Conservation (phyloP, 2,797 vertebrate genomes). For the Karalla daura region DNA sequence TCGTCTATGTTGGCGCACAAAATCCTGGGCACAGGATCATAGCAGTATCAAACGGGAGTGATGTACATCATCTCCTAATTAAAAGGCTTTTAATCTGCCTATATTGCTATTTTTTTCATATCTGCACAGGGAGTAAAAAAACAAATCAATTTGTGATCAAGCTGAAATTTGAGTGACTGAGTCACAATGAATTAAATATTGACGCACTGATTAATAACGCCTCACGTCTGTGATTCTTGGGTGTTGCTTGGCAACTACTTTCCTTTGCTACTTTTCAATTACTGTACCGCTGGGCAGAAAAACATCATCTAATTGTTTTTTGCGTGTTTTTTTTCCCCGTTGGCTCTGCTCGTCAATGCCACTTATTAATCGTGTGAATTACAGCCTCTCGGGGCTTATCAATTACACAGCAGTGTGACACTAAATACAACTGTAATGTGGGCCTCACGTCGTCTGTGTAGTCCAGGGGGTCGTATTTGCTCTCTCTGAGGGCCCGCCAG, state of each 20-base stretch:
- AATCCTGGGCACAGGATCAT: slow-evolving; percentile 78
- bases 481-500: slow-evolving; percentile 83
- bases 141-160: slow-evolving; percentile 56
- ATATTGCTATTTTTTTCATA: slow-evolving; percentile 18
- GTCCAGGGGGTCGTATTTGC: slow-evolving; percentile 84
- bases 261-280: slow-evolving; percentile 62
- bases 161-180: slow-evolving; percentile 45
- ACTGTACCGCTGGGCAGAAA: slow-evolving; percentile 55
- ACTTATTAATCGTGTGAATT: slow-evolving; percentile 37
- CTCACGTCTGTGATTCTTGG: slow-evolving; percentile 32
- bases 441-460: slow-evolving; percentile 74
- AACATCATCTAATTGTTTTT: slow-evolving; percentile 62
- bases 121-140: slow-evolving; percentile 11
- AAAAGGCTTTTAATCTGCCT: slow-evolving; percentile 17
- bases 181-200: slow-evolving; percentile 65
- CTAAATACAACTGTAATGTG: slow-evolving; percentile 19
- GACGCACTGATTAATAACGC: slow-evolving; percentile 48
- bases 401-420: slow-evolving; percentile 39
- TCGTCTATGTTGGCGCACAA: slow-evolving; percentile 79
- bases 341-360: slow-evolving; percentile 39
- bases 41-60: background rate
- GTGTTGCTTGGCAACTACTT: slow-evolving; percentile 68
- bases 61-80: background rate
- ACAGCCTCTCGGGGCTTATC: slow-evolving; percentile 12
- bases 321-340: slow-evolving; percentile 56